Conservation (phyloP, 1,140 invertebrate species). For the Drosophila nigrodunni region DNA sequence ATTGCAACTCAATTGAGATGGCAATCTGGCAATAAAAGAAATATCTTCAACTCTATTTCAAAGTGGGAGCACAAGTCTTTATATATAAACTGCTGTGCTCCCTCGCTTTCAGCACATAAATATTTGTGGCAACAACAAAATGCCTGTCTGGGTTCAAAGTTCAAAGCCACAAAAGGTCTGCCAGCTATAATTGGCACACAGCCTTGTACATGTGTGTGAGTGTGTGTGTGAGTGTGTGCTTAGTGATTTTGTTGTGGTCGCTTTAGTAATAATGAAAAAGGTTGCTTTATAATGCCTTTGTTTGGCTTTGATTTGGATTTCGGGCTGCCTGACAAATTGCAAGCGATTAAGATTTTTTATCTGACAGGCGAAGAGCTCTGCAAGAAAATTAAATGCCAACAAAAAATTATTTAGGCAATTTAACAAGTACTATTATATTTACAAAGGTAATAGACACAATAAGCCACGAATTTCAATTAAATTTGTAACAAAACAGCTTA, state of each 20-base stretch:
- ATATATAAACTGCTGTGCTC: constrained; percentile 13
- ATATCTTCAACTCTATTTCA: constrained; percentile 54
- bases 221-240: constrained; percentile 3
- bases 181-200: constrained; percentile 58
- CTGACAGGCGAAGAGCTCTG: constrained; percentile 30
- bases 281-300: constrained; percentile 53
- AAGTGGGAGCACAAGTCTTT: constrained; percentile 23
- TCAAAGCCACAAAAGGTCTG: constrained; percentile 53
- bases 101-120: constrained; percentile 17
- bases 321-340: constrained; percentile 66
- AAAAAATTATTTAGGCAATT: background rate
- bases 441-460: no score
- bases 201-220: constrained; percentile 11
- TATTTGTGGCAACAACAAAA: constrained; percentile 37
- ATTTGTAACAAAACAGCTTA: background rate
- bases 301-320: constrained; percentile 42
- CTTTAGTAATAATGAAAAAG: constrained; percentile 59
- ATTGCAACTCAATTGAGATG: constrained; percentile 81
- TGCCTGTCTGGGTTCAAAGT: constrained; percentile 39
- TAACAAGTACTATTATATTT: background rate
- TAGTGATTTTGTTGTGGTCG: constrained; percentile 34
- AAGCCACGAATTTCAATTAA: no score
- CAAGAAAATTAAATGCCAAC: constrained; percentile 11
- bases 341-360: constrained; percentile 76
- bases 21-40: constrained; percentile 61